Evolutionary conservation across 2,797 vertebrate genomes (phyloP), one percentile per base, ranked within the genome.

Genomic region (Cephalopachus bancanus): DNA sequence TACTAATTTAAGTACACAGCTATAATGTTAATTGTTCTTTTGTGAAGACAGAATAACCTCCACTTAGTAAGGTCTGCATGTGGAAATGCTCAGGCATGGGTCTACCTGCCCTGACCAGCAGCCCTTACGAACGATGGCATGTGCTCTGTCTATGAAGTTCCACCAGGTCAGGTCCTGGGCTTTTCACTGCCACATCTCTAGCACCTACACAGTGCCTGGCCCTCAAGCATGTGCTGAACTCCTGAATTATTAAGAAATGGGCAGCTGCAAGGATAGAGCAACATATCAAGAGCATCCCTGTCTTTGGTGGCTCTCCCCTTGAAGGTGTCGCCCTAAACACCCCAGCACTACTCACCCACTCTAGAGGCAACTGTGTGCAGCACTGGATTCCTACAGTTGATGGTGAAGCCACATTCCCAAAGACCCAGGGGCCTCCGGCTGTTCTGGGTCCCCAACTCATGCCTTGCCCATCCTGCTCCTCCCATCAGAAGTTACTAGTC

Each of bases 221-320:
- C 30, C 57, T 11, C 10, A 2, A 14, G 2, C 16, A 4, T 10
- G 12, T 49, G 69, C 3, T 10, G 49, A 44, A 22, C 0, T 1
- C 37, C 20, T 37, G 30, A 11, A n/a, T 10, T 7, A 60, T 33
- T 76, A 78, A 33, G 22, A 20, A 19, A 28, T 0, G 16, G 60
- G 59, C n/a, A 55, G 16, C n/a, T 91, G 74, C 11, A 84, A 16
- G 64, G 11, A 8, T 0, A 62, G 26, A 71, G n/a, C 17, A 12
- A 16, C 24, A 51, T 3, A 7, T 20, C 44, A n/a, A 5, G 0
- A 7, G 6, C 0, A 11, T 5, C 44, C 65, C 33, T 51, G 28
- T 5, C 71, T 55, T 33, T 0, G 55, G 64, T 1, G 74, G 62
- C 69, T 69, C 53, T 92, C 62, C 55, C 59, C 12, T 57, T 60